These are phyloP conservation scores for Harpegnathos saltator DNA, from an alignment of 1,140 invertebrate genomes.

Conservation along the genomic window DNA sequence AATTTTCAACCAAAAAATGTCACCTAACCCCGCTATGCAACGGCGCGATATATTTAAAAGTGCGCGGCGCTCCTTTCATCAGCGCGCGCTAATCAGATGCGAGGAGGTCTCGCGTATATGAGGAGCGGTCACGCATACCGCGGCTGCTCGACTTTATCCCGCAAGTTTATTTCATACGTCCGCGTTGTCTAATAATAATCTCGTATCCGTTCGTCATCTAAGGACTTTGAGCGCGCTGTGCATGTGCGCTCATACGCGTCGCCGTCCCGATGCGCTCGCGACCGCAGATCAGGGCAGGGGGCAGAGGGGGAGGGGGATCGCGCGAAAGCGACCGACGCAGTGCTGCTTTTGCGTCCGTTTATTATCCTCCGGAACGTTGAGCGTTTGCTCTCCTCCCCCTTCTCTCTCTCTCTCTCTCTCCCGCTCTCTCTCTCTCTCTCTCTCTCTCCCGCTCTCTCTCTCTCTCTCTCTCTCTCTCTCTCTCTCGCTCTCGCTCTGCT, in stretches of 20 bases:
- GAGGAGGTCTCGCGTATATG: background rate
- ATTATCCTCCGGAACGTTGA: conserved; percentile 34
- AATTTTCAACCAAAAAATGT: too few relatives aligned
- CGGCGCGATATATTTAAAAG: conserved; percentile 33
- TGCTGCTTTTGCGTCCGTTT: conserved; percentile 43
- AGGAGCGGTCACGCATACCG: background rate
- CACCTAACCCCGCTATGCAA: too few relatives aligned
- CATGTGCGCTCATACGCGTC: conserved; percentile 49
- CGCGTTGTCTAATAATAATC: conserved; percentile 50
- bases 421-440: too few relatives aligned
- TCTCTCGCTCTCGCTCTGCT: too few relatives aligned
- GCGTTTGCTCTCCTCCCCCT: background rate
- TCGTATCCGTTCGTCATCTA: conserved; percentile 37
- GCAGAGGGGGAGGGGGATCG: too few relatives aligned
- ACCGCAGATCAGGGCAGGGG: conserved; percentile 64
- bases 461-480: too few relatives aligned
- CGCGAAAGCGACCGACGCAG: conserved; percentile 1
- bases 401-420: too few relatives aligned
- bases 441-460: too few relatives aligned
- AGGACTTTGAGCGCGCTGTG: conserved; percentile 32
- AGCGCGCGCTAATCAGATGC: conserved; percentile 25
- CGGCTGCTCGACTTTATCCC: background rate
- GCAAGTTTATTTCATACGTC: background rate
- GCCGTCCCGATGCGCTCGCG: conserved; percentile 45
- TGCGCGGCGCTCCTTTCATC: conserved; percentile 34